Percentiles rank a stretch among this genome's conserved stretches.
Conservation (phyloP, 1,140 invertebrate species). For the Polypedilum pembai region DNA sequence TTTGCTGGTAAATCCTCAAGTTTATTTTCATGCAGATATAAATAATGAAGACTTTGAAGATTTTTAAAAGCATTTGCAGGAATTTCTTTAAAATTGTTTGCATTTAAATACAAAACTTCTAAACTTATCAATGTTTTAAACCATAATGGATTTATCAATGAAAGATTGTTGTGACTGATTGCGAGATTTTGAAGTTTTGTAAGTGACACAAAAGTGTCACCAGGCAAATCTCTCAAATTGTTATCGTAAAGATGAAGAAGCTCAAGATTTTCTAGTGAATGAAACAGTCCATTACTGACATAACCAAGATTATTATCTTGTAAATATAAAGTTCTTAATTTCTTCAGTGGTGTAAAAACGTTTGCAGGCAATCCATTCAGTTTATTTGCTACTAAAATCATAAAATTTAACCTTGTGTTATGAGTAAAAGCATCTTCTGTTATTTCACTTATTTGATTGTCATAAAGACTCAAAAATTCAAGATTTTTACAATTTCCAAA, state of each 20-base stretch:
- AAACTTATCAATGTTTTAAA: background rate
- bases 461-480: background rate
- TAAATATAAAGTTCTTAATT: background rate
- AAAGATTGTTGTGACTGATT: background rate
- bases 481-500: background rate
- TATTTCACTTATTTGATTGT: background rate
- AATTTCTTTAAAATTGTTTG: background rate
- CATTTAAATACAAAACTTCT: background rate
- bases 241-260: background rate
- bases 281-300: background rate
- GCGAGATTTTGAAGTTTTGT: background rate
- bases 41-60: background rate
- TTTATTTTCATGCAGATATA: background rate
- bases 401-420: background rate
- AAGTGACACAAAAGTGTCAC: background rate
- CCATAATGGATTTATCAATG: background rate
- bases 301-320: background rate
- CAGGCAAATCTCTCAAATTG: background rate
- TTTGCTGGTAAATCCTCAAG: background rate
- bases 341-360: background rate
- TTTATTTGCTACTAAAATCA: background rate
- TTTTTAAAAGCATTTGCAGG: background rate
- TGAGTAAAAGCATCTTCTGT: background rate
- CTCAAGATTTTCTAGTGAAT: background rate
- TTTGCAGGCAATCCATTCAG: background rate